phyloP scores from a whole-genome alignment of 2,888 invertebrate genomes.

The Drosophila helvetica region DNA sequence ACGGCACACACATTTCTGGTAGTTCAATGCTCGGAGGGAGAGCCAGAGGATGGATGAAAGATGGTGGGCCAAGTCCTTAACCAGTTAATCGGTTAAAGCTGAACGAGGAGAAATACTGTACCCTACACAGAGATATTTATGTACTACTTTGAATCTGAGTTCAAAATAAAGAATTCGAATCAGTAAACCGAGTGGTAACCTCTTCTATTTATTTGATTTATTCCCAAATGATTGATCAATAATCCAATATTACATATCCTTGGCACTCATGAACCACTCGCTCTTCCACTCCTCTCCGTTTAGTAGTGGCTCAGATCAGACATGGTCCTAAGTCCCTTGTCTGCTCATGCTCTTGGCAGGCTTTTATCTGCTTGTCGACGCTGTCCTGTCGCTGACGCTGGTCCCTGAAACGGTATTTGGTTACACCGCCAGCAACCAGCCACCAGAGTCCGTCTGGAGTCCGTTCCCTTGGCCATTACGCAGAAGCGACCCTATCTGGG shows the following conservation, averaged over 20 bases:
- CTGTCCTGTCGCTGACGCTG: constrained; percentile 11
- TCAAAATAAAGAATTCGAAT: no score
- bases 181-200: no score
- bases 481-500: constrained; percentile 21
- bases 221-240: background rate
- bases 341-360: constrained; percentile 30
- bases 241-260: constrained; percentile 25
- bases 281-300: background rate
- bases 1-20: constrained; percentile 27
- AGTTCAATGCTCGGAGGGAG: background rate
- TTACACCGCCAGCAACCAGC: constrained; percentile 21
- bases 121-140: no score
- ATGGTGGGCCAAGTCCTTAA: background rate
- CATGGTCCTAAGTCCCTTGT: constrained; percentile 39
- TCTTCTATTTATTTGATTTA: background rate
- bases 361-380: constrained; percentile 38
- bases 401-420: constrained; percentile 45
- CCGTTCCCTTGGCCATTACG: constrained; percentile 18
- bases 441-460: background rate
- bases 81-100: constrained; percentile 14
- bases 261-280: constrained; percentile 15
- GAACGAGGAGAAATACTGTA: background rate
- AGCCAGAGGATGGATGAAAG: constrained; percentile 1
- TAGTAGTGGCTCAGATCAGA: constrained; percentile 15
- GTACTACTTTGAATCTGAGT: no score